Base-by-base conservation (phyloP, 2,797 vertebrate genomes). In the Enteromius anoplus region DNA sequence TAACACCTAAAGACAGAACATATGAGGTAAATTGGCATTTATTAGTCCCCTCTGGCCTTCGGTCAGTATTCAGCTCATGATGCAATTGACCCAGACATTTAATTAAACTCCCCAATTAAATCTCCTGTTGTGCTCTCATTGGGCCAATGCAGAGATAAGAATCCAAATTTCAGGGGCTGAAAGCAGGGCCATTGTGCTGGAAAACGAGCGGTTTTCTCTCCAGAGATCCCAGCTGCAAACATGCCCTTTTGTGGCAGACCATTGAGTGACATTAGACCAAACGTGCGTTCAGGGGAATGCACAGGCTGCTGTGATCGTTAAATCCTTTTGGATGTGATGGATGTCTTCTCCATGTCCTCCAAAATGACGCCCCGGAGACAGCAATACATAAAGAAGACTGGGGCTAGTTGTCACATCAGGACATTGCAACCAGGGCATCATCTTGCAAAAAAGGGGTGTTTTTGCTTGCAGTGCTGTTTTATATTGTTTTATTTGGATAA, bases 21-120 rank as follows among this genome's bases (percentile, higher is more conserved):
- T 82, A 80, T 37, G 78, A 82, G 83, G 62, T 84, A 80, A 85
- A 87, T 87, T 80, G 80, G 75, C 70, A 86, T 88, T 84, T 85
- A 86, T 86, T 87, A 84, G 71, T 85, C 65, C 40, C 51, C 15
- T 51, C 81, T 73, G 83, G 82, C 88, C 86, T 86, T 78, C 26
- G 80, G 86, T 84, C 81, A 87, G 86, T 82, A 87, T 88, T 88
- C 88, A 75, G 78, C 73, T 80, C 86, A 84, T 87, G 83, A 78
- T 53, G 79, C 88, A 85, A 82, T 76, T 89, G 86, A 86, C 88
- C 83, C 75, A 86, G 86, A 86, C 88, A 86, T 88, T 88, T 88
- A 83, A 88, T 88, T 86, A 85, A 88, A 86, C 84, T 82, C 84
- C 80, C 77, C 64, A 83, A 87, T 87, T 86, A 87, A 88, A 88